Conservation (phyloP, 2,888 invertebrate genomes). For the Autographa pulchrina region DNA sequence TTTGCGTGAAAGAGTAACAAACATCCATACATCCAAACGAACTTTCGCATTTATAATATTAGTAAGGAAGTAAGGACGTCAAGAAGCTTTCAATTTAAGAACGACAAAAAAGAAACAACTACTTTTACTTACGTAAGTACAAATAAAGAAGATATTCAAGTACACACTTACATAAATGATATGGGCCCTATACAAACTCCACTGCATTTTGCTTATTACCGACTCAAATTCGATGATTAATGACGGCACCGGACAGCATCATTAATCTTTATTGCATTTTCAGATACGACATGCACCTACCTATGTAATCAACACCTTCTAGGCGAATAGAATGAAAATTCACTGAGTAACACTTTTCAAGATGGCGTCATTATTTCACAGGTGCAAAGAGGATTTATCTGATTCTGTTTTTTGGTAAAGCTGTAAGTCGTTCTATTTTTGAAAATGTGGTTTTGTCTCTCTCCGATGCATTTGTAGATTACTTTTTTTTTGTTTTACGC, state of each 20-base stretch:
- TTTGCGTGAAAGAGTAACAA: no score
- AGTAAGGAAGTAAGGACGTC: no score
- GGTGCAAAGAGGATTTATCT: conserved; percentile 1
- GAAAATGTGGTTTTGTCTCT: not conserved
- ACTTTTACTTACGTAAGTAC: no score
- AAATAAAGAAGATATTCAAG: no score
- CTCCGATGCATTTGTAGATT: not conserved
- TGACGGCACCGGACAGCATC: conserved; percentile 24
- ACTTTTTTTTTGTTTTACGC: not conserved
- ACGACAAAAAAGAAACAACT: no score
- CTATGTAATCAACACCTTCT: conserved; percentile 19
- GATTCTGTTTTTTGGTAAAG: not conserved
- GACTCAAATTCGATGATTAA: conserved; percentile 52
- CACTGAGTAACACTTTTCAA: not conserved
- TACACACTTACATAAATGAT: no score
- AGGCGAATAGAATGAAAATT: conserved; percentile 9
- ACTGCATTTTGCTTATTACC: conserved; percentile 27
- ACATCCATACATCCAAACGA: no score
- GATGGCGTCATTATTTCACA: not conserved
- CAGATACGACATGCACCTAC: conserved; percentile 18
- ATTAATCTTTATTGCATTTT: conserved; percentile 44
- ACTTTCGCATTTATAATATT: no score
- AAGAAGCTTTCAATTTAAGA: no score
- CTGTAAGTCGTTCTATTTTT: not conserved
- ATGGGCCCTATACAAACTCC: conserved; percentile 1